Evolutionary conservation across 2,113 vertebrate genomes (phyloP), one percentile per base, ranked within the genome.

Genomic region (Sarotherodon lohbergeri): DNA sequence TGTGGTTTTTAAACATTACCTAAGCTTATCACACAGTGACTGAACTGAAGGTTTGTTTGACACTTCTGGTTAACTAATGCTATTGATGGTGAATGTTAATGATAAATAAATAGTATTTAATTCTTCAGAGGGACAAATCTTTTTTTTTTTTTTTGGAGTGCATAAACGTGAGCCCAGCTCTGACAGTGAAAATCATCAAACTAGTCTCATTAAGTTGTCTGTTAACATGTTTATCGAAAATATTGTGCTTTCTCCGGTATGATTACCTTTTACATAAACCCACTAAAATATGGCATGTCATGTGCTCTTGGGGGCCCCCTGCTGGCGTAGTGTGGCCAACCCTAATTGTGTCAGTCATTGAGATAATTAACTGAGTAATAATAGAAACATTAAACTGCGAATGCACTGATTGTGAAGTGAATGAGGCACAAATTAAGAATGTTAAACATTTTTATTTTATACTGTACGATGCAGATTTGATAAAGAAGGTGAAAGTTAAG

Each of bases 341-440:
- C 41, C 5, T 7, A 3, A 73, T 73, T 46, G 29, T 29, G 14
- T 48, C 4, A 24, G 36, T 41, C 41, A 41, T 22, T 41, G 36
- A 41, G 36, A 41, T 68, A 41, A 68, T 68, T 36, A 63, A 63
- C 32, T 41, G 34, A 41, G 63, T 68, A 41, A 24, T 68, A 68
- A 68, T 14, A 41, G 19, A 41, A 19, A 41, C 34, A 46, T 48
- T 48, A 29, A 48, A 48, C 14, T 29, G 68, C 22, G 17, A 29
- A 48, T 76, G 9, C 14, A 27, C 1, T 29, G 41, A 76, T 48
- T 76, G 41, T 48, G 9, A 11, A 48, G 68, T 7, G 16, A 29
- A 10, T 48, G 1, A 11, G 9, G 16, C 24, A 7, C 16, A 19
- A 50, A 76, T 48, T 16, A 76, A 48, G 0, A 48, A 0, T 48